A percentile compares a stretch with the other conserved stretches of the same genome.
Conservation (phyloP, 2,797 vertebrate genomes). For the Tachyglossus aculeatus region DNA sequence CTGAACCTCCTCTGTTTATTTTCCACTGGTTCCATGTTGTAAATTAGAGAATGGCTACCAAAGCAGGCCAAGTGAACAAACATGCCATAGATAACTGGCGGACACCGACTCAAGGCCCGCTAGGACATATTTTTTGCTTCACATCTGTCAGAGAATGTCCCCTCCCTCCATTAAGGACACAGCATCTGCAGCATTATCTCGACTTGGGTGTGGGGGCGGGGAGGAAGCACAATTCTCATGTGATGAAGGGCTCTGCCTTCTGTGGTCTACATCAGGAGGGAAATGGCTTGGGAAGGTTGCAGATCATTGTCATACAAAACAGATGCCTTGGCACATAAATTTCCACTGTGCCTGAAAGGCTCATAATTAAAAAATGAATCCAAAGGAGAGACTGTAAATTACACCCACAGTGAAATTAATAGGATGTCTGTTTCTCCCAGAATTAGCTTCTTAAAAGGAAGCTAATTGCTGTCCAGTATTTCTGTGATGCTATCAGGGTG, state of each 20-base stretch:
- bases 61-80: background rate
- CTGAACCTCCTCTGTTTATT: constrained; percentile 17
- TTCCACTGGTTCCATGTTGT: constrained; percentile 3
- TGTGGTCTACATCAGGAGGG: constrained; percentile 37
- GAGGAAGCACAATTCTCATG: background rate
- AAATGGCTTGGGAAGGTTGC: constrained; percentile 44
- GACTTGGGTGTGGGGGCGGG: too few species aligned
- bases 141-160: too few species aligned
- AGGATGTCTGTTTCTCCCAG: constrained; percentile 28
- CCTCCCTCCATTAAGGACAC: too few species aligned
- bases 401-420: constrained; percentile 53
- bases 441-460: constrained; percentile 38
- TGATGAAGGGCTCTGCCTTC: background rate
- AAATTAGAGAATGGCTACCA: constrained; percentile 11
- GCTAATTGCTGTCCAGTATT: constrained; percentile 19
- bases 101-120: too few species aligned
- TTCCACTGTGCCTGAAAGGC: constrained; percentile 48
- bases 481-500: background rate
- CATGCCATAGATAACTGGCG: background rate
- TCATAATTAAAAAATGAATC: constrained; percentile 69
- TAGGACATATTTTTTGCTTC: too few species aligned
- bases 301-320: constrained; percentile 63
- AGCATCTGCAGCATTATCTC: too few species aligned
- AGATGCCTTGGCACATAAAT: constrained; percentile 58
- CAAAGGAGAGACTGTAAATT: constrained; percentile 60